Base-by-base conservation (phyloP, 2,888 invertebrate genomes). In the Gerris lacustris region DNA sequence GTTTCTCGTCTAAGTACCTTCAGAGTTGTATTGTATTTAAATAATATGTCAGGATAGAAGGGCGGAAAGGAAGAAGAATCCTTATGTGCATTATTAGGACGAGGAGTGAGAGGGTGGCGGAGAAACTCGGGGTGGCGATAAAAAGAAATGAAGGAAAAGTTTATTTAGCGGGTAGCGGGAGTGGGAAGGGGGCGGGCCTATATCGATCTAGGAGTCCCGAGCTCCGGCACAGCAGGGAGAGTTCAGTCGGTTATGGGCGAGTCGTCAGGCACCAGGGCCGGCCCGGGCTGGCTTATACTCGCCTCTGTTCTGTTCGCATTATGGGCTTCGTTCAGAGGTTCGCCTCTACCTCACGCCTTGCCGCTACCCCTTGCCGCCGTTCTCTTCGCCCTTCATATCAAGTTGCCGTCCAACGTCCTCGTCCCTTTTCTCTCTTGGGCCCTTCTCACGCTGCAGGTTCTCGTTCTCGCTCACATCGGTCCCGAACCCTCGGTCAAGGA, bases 401-500 rank as follows among this genome's bases (percentile, higher is more conserved):
- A 31, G 9, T n/a, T 64, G 7, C 64, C 64, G 7, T n/a, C 11
- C 64, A 64, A 17, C 18, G 64, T 31, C 17, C 18, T 31, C 18
- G 64, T 64, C 9, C 64, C 64, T 9, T 64, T 64, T 31, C 11
- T 64, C 11, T n/a, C 64, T 4, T 64, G 64, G 64, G 64, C 64
- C 11, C 31, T 64, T n/a, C 64, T 64, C 18, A 64, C 64, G 64
- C 18, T 64, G 11, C 64, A 64, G 18, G 17, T 18, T 17, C 9
- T 64, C 9, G 64, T 88, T 73, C 81, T 87, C 69, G 81, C 82
- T 71, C 85, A 86, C 78, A 81, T 87, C 73, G 86, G 87, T 78
- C 79, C 82, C 79, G 84, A 84, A 75, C 83, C 85, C 74, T 84
- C 84, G 66, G 84, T 86, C 43, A 83, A 88, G 73, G 87, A 89